Base-by-base conservation (phyloP, 1,140 invertebrate species). In the Nymphalis io region DNA sequence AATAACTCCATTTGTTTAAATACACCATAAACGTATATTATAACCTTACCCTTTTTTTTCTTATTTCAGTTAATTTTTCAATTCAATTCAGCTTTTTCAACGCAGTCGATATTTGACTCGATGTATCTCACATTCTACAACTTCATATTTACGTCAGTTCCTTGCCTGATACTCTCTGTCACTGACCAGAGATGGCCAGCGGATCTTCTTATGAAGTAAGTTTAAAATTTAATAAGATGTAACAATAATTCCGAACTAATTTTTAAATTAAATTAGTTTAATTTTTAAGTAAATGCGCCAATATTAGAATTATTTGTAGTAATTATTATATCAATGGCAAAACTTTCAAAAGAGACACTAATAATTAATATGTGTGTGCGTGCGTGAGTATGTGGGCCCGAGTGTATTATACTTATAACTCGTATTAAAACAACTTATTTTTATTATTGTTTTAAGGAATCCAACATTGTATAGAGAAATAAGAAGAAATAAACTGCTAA, bases 111-210 rank as follows among this genome's bases (percentile, higher is more conserved):
- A 18, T 96, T 95, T 76, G 95, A 96, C 75, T 94, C 94, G 1
- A 80, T 96, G 70, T 96, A 95, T 76, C 88, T 97, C 40, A 96
- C 96, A 64, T 86, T 95, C 48, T 97, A 94, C 85, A 97, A 97
- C 84, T 91, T 96, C 42, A 79, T 96, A 20, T 96, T 96, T 77
- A 95, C 96, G 0, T 94, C 95, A 2, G 68, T 95, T 59, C 96
- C 96, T 1, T 94, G 96, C 59, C 83, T 97, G 10, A 73, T 95
- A 0, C 96, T 95, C 63, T 94, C 95, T 3, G 88, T 97, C 18
- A 93, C 95, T 1, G 96, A 97, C 74, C 96, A 97, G 75, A 93
- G 95, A 58, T 93, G 94, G 78, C 85, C 92, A 0, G 92, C 94
- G 3, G 77, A 93, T 16, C 84, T 89, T 21, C 90, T 98, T 0